Base-by-base conservation (phyloP, 2,113 vertebrate species). In the Myiozetetes cayanensis region DNA sequence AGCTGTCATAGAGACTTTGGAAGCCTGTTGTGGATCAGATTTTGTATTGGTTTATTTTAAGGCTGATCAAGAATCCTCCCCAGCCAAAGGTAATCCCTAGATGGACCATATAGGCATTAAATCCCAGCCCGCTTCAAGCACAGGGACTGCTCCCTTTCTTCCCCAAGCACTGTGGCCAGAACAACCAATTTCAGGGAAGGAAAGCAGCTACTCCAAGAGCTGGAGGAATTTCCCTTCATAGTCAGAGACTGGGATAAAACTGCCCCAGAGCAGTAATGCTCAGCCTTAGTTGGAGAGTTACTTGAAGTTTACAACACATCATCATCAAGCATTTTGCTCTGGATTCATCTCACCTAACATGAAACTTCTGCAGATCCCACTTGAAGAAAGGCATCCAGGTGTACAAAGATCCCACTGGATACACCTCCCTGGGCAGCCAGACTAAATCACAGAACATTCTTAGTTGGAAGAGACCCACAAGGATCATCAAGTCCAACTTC, bases 1-100 rank as follows among this genome's bases (percentile, higher is more conserved):
- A 80, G 83, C 90, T 90, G 85, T 87, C 96, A 85, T 82, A 39
- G 74, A 70, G 77, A 79, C 78, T 93, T 91, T 47, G 78, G 78
- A 58, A 90, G 71, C 53, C 74, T 93, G 46, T 28, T 58, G 50
- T 75, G 89, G 91, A 73, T 94, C 82, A 94, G 87, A 75, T 72
- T 39, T 72, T 39, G 18, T 62, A 55, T 43, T 19, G 10, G 62
- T 24, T 50, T 76, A 2, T 52, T 95, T 82, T 43, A 82, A n/a
- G 44, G 31, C 33, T 85, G 71, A 89, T 58, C 16, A 9, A 91
- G 81, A 93, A 82, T 35, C n/a, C 31, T 87, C 2, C n/a, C 62
- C 18, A 59, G 2, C 21, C 39, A n/a, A 66, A 89, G 30, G 21
- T 55, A 75, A 78, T 53, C 33, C 39, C 35, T 63, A 24, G 12